Conservation (phyloP, 2,113 vertebrate species). For the Harpagus bidentatus region DNA sequence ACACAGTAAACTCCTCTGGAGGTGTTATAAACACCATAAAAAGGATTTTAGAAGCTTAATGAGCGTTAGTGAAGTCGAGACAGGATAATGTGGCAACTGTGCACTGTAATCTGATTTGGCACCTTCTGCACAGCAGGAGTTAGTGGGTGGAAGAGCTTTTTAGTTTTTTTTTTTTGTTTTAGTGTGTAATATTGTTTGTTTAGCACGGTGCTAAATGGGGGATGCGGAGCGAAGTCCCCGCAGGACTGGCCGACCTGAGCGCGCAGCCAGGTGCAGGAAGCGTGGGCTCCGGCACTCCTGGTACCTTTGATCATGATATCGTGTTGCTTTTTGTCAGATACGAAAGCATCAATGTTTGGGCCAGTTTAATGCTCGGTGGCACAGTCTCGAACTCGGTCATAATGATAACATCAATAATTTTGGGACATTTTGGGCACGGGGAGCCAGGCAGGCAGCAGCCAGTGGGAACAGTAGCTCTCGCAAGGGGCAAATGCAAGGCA, state of each 20-base stretch:
- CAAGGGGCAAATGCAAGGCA: fast-evolving
- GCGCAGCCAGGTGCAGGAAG: fast-evolving
- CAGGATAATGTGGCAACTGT: constrained; percentile 76
- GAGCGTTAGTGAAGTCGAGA: constrained; percentile 70
- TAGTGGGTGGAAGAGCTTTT: constrained; percentile 63
- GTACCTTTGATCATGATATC: fast-evolving
- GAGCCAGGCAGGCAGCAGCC: not conserved
- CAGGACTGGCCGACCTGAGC: fast-evolving
- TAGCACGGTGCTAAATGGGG: not conserved
- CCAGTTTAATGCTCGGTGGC: fast-evolving
- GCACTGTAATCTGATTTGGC: constrained; percentile 76
- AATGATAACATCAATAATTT: not conserved
- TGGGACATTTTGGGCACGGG: fast-evolving
- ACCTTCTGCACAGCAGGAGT: constrained; percentile 64
- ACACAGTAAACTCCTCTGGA: constrained; percentile 77
- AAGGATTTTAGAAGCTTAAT: constrained; percentile 78
- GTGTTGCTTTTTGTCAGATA: fast-evolving
- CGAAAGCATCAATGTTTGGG: not conserved
- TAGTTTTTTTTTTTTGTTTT: not conserved
- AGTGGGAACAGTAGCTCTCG: not conserved
- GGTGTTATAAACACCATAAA: constrained; percentile 77
- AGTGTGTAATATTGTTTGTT: constrained; percentile 22
- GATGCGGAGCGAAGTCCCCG: fast-evolving
- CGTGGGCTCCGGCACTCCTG: fast-evolving
- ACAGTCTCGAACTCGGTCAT: not conserved